Evolutionary conservation across 2,113 vertebrate species (phyloP), one percentile per base, ranked within the genome.

Genomic region (Ailuropoda melanoleuca): DNA sequence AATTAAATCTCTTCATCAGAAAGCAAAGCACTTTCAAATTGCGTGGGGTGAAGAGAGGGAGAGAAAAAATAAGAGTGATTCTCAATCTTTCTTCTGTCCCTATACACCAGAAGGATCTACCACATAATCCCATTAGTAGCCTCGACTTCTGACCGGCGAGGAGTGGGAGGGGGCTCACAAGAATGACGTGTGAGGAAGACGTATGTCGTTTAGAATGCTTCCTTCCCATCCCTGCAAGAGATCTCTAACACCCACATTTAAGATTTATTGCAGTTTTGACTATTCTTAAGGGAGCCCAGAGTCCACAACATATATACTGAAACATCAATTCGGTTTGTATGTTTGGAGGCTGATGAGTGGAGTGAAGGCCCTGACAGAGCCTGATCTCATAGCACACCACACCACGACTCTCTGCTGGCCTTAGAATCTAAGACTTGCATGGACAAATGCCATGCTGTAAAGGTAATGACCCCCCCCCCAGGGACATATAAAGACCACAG

Each of bases 1-100:
- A 78, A 87, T 80, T 24, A 74, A 86, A 92, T 37, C n/a, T 75
- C 70, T 88, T 75, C 39, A 88, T 17, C 75, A 70, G 26, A 74
- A 81, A 80, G 62, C 48, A 90, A 91, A 88, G 68, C 68, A 91
- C 43, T 74, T 77, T 95, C 72, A 83, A 68, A 87, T 89, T 83
- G 18, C 50, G 37, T 43, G 60, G 72, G 43, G 6, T 34, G 24
- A 15, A 23, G 2, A 43, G 8, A 23, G 10, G 29, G 17, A 86
- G 34, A 37, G 15, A 77, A 75, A 56, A 91, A 93, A 92, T 21
- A 83, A 15, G 11, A 34, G 8, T 24, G 31, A 70, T 77, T 70
- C 46, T 94, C 66, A 58, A 48, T 46, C 82, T 84, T 77, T 74
- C 72, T 93, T 90, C 31, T 91, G 43, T 84, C 23, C 31, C 37